Evolutionary conservation across 2,113 vertebrate genomes (phyloP), one percentile per base, ranked within the genome.

Genomic region (Rhodinocichla rosea): DNA sequence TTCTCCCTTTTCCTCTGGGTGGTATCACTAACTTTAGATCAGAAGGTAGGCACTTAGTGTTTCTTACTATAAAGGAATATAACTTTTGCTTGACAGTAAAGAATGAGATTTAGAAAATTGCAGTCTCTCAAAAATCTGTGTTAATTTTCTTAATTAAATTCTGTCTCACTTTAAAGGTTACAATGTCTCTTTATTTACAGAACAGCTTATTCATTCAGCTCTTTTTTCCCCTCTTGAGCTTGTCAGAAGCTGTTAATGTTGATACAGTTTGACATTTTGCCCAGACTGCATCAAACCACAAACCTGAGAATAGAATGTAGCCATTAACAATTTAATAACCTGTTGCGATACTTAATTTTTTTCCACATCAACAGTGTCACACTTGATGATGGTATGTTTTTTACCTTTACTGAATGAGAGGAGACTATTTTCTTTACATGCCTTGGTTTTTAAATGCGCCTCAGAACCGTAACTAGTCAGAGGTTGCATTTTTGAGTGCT

Each of bases 311-410:
- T 83, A 96, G 95, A 97, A 96, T 75, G 37, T 73, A 80, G 67
- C 87, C 83, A 95, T 97, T 97, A 97, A 96, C 92, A 93, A 92
- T 97, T 95, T 97, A 97, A 97, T 97, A 96, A 95, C 89, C 85
- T 96, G 74, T 96, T 96, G 92, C 93, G 7, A 76, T 95, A 40
- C 52, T 90, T 93, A 56, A 6, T 95, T 94, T 94, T 96, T 94
- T 95, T 90, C 76, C 77, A 85, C 76, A 81, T 95, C 90, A 88
- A 47, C 56, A 70, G 27, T 91, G 95, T 95, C 93, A 96, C 23
- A 24, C 62, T 95, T 87, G 73, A 96, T 92, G 93, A 94, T 9
- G 33, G 37, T 55, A 57, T 60, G n/a, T 71, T 83, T 92, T 97
- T 92, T 92, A 93, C 87, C 76, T 96, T 95, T 84, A 62, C 73